Conservation (phyloP, 2,797 vertebrate species). For the Myotis daubentonii region DNA sequence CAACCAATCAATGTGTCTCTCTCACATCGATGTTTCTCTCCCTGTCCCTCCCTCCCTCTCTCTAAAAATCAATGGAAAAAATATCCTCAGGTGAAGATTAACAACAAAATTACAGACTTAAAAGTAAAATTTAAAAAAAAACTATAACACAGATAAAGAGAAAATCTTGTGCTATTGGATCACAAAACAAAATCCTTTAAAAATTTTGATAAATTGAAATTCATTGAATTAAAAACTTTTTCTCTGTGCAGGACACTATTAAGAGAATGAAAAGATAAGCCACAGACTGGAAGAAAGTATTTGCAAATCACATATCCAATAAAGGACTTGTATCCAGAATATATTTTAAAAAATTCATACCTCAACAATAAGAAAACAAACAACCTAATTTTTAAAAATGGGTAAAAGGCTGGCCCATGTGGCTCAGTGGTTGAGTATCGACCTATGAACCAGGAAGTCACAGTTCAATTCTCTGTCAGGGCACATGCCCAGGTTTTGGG, state of each 20-base stretch:
- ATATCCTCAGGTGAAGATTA: neutral
- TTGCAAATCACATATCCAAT: neutral
- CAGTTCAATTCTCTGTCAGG: no score
- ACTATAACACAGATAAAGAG: neutral
- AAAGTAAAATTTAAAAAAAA: neutral
- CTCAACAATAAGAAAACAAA: neutral
- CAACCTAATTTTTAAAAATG: neutral
- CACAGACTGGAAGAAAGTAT: neutral
- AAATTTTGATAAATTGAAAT: neutral
- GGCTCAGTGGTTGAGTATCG: no score
- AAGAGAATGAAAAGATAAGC: constrained; percentile 13
- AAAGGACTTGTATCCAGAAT: neutral
- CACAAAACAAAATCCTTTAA: neutral
- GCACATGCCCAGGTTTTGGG: no score
- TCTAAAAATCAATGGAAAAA: neutral
- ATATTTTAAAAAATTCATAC: neutral
- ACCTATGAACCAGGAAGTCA: no score
- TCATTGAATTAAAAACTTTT: constrained; percentile 7
- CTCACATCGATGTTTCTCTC: no score
- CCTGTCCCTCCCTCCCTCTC: neutral
- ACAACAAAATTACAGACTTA: neutral
- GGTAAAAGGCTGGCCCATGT: no score
- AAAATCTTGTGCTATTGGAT: neutral
- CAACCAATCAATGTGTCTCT: neutral
- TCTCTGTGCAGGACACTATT: neutral